phyloP scores from a whole-genome alignment of 2,888 invertebrate genomes.

The Diarsia mendica region DNA sequence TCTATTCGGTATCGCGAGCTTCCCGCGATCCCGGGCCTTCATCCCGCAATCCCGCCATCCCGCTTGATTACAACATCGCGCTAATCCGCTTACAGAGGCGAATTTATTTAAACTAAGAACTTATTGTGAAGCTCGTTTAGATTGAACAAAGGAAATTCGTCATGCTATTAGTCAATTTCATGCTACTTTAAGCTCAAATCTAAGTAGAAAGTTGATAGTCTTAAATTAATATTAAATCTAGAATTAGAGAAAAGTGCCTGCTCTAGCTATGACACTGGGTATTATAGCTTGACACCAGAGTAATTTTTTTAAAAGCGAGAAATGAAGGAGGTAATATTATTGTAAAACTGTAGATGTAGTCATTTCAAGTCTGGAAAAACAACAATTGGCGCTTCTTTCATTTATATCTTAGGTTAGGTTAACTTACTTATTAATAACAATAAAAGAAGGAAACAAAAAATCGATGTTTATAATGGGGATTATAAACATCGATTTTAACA shows the following conservation, averaged over 20 bases:
- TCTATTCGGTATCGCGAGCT: slow-evolving; percentile 54
- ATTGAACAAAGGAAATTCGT: slow-evolving; percentile 8
- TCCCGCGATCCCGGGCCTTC: slow-evolving; percentile 61
- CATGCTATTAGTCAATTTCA: not conserved
- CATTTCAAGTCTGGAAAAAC: too few species aligned
- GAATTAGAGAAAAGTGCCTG: too few species aligned
- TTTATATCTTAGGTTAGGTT: too few species aligned
- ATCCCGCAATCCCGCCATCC: slow-evolving; percentile 37
- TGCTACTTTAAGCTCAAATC: not conserved
- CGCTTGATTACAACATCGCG: slow-evolving; percentile 72
- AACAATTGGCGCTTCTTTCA: too few species aligned
- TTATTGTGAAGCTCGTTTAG: slow-evolving; percentile 13
- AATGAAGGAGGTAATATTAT: too few species aligned
- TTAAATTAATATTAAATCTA: not conserved
- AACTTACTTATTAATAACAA: too few species aligned
- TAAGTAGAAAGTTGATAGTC: not conserved
- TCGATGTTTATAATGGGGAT: too few species aligned
- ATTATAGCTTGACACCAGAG: too few species aligned
- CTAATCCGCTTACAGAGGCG: slow-evolving; percentile 60
- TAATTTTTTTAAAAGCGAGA: too few species aligned
- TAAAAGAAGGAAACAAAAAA: not conserved
- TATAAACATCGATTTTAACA: not conserved
- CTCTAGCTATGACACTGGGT: too few species aligned
- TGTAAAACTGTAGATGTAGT: too few species aligned
- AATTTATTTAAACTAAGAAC: slow-evolving; percentile 31